phyloP scores from a whole-genome alignment of 1,140 invertebrate species.

The Drosophila navojoa region DNA sequence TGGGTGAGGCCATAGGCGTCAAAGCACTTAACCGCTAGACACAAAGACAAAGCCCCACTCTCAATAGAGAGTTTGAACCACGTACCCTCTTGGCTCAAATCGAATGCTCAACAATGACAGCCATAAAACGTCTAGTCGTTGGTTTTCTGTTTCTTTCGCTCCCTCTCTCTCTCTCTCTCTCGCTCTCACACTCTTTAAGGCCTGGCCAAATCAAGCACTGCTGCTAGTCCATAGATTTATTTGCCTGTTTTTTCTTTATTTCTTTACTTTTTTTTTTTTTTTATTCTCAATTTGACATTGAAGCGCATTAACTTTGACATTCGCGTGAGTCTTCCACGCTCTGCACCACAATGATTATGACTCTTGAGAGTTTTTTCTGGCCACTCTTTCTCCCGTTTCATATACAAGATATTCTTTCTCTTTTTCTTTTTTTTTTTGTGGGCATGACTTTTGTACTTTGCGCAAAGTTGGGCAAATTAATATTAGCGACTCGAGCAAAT shows the following conservation, averaged over 20 bases:
- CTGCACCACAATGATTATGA: constrained; percentile 58
- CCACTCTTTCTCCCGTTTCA: not conserved
- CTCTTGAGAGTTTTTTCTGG: constrained; percentile 46
- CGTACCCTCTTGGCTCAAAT: constrained; percentile 32
- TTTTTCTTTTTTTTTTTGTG: constrained; percentile 4
- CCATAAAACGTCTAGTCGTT: constrained; percentile 68
- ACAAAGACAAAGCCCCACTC: constrained; percentile 51
- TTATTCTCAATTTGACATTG: constrained; percentile 59
- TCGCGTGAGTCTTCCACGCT: constrained; percentile 47
- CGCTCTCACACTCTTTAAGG: not conserved
- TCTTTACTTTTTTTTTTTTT: constrained; percentile 17
- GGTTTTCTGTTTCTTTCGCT: constrained; percentile 27
- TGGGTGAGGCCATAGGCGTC: constrained; percentile 59
- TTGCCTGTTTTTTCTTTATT: constrained; percentile 12
- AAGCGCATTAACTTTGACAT: constrained; percentile 74
- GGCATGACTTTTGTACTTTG: constrained; percentile 76
- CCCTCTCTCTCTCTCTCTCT: too few species aligned
- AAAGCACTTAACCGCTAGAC: constrained; percentile 73
- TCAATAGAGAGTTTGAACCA: constrained; percentile 22
- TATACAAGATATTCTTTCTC: not conserved
- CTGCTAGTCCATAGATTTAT: constrained; percentile 29
- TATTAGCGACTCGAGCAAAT: constrained; percentile 47
- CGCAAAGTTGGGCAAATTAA: constrained; percentile 68
- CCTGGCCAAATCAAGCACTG: constrained; percentile 49
- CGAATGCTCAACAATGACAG: constrained; percentile 69